phyloP scores from a whole-genome alignment of 2,113 vertebrate genomes.

The Eolophus roseicapilla region DNA sequence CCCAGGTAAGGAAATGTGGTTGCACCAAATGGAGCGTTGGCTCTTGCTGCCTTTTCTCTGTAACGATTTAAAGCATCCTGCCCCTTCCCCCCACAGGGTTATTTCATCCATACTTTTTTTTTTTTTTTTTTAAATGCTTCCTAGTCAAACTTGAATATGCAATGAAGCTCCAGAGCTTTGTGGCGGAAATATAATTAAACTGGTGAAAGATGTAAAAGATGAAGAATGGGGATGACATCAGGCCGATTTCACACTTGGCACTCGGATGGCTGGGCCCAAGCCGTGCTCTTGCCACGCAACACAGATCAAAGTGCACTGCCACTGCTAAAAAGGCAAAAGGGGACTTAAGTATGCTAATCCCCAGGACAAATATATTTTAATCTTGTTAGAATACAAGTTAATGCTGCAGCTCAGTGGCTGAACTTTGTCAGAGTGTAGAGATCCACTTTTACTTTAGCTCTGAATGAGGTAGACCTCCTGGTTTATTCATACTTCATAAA shows the following conservation, averaged over 20 bases:
- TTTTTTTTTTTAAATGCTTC: constrained; percentile 86
- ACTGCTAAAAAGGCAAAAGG: constrained; percentile 88
- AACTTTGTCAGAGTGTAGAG: constrained; percentile 91
- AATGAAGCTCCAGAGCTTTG: constrained; percentile 86
- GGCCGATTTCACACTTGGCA: constrained; percentile 99
- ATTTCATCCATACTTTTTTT: constrained; percentile 83
- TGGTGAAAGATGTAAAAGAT: constrained; percentile 96
- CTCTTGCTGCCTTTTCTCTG: constrained; percentile 15
- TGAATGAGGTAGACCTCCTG: constrained; percentile 81
- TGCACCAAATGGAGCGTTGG: background rate
- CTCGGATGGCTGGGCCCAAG: constrained; percentile 92
- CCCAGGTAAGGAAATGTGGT: background rate
- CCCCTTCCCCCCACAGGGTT: constrained; percentile 84
- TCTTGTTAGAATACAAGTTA: constrained; percentile 99
- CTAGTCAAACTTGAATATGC: constrained; percentile 96
- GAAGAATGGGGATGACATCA: constrained; percentile 98
- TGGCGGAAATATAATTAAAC: constrained; percentile 99
- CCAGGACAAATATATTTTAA: constrained; percentile 99
- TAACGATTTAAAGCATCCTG: constrained; percentile 54
- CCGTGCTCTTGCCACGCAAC: constrained; percentile 91
- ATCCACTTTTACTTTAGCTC: constrained; percentile 88
- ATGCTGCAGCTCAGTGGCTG: constrained; percentile 93
- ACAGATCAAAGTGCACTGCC: constrained; percentile 97
- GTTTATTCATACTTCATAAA: constrained; percentile 75
- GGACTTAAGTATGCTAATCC: constrained; percentile 99